Percentiles rank a stretch among this genome's conserved stretches.
Conservation (phyloP, 2,797 vertebrate species). For the Pitangus sulphuratus region DNA sequence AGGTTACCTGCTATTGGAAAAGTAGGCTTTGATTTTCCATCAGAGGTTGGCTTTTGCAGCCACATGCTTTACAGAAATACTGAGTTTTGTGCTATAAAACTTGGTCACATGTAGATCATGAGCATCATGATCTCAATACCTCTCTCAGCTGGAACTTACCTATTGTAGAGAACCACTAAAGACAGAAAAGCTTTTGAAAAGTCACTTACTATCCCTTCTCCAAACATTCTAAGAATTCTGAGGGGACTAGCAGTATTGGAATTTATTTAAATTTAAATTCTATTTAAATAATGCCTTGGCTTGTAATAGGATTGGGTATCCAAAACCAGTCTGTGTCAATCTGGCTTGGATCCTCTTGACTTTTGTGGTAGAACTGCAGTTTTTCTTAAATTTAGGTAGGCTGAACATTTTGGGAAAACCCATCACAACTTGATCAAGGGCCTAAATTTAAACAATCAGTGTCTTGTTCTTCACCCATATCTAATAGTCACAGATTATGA, state of each 20-base stretch:
- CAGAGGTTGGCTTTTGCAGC: background rate
- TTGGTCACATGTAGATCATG: background rate
- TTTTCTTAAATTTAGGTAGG: background rate
- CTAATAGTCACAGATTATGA: background rate
- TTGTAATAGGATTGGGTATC: background rate
- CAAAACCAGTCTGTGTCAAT: background rate
- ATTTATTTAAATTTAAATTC: background rate
- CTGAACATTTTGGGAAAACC: background rate
- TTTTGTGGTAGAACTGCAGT: background rate
- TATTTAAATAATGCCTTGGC: background rate
- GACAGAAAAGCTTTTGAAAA: background rate
- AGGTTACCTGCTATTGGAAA: background rate
- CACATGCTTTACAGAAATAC: background rate
- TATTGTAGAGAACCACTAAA: background rate
- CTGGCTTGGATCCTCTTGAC: background rate
- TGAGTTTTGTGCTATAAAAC: background rate
- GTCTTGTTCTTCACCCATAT: background rate
- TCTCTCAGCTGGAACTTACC: background rate
- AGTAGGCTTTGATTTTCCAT: background rate
- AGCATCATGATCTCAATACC: background rate
- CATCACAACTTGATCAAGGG: background rate
- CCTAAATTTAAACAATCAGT: background rate
- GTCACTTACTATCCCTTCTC: background rate
- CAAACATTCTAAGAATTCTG: background rate
- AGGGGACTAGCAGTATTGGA: background rate